Base-by-base conservation (phyloP, 2,797 vertebrate genomes). In the Diplodus sargus region DNA sequence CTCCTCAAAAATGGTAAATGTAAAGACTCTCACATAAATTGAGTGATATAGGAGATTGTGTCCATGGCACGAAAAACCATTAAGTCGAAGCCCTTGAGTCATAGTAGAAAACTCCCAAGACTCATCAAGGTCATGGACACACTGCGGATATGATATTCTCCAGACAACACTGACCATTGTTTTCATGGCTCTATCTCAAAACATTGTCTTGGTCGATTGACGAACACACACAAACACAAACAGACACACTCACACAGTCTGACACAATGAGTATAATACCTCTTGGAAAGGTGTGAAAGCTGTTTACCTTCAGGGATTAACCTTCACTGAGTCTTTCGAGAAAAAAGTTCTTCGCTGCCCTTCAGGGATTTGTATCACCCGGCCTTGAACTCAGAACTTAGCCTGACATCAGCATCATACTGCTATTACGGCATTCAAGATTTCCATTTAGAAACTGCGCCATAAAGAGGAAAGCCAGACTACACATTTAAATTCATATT, bases 281-380 rank as follows among this genome's bases (percentile, higher is more conserved):
- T 67, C 22, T 64, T 34, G 76, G 61, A 63, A 25, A 77, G 48
- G 45, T 68, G 62, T 75, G 59, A 49, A 57, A 17, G 18, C 70
- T 72, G 65, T 73, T 88, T 73, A 74, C 52, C 45, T 63, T 52
- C 20, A 51, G 61, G 58, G 66, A 81, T 71, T 57, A 77, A 74
- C 67, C 68, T 78, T 76, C 60, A 76, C 54, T 25, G 74, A 42
- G 57, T 67, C 53, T 70, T 66, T 22, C 42, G 14, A 22, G 28
- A 42, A 48, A 82, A 65, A 75, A 53, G 45, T 81, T 77, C 28
- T 63, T 65, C 12, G 20, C 23, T 73, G 23, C 51, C 68, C 28
- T 76, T 45, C 18, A 57, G 39, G 22, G 23, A 56, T 49, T 53
- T 61, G 30, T 43, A 20, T 54, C 14, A 4, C 39, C 34, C 54